Conservation (phyloP, 2,888 invertebrate genomes). For the Malacosoma neustria region DNA sequence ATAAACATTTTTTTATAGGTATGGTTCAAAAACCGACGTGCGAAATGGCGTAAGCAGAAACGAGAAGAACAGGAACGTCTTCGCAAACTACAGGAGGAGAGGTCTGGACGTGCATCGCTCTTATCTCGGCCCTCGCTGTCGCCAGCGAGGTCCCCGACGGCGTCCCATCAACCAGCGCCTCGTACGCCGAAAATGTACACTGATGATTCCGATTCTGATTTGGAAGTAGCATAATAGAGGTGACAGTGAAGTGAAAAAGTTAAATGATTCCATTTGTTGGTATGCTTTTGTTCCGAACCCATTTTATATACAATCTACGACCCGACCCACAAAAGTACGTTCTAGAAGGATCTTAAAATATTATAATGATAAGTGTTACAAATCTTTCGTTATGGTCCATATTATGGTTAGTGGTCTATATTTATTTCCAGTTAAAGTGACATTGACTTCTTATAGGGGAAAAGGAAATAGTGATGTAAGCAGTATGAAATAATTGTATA, state of each 20-base stretch:
- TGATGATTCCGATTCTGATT: slow-evolving; percentile 85
- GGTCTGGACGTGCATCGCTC: slow-evolving; percentile 59
- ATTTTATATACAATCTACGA: too few species aligned
- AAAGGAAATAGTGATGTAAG: background rate
- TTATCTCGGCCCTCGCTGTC: slow-evolving; percentile 19
- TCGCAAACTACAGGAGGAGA: slow-evolving; percentile 88
- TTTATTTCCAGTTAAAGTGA: too few species aligned
- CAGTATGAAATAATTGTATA: background rate
- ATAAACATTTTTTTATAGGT: slow-evolving; percentile 88
- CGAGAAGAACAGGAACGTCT: slow-evolving; percentile 89
- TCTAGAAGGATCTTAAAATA: too few species aligned
- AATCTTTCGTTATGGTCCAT: too few species aligned
- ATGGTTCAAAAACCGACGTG: slow-evolving; percentile 97
- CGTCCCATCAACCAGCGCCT: slow-evolving; percentile 33
- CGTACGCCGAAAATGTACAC: slow-evolving; percentile 63
- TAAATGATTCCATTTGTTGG: background rate
- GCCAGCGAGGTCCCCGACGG: slow-evolving; percentile 29
- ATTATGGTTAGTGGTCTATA: too few species aligned
- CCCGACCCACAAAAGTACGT: too few species aligned
- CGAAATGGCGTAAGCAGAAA: slow-evolving; percentile 97
- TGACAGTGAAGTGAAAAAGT: slow-evolving; percentile 2
- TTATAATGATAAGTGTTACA: too few species aligned
- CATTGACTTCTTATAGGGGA: too few species aligned
- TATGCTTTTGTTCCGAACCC: background rate
- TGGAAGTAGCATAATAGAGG: slow-evolving; percentile 82